These are phyloP conservation scores for Cryptocheilus praepositus DNA, from an alignment of 2,888 invertebrate genomes.

Conservation along the genomic window DNA sequence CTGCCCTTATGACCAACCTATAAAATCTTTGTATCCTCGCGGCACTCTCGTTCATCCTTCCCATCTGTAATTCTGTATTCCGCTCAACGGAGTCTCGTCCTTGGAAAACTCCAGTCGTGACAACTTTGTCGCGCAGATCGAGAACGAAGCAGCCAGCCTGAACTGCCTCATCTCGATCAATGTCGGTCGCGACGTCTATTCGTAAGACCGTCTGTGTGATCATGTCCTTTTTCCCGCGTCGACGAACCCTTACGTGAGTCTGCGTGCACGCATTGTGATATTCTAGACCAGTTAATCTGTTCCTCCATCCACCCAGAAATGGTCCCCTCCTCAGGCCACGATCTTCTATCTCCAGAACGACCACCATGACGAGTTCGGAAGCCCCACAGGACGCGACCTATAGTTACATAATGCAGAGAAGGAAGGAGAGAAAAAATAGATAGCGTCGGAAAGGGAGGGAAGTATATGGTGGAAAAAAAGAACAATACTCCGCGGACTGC, in stretches of 20 bases:
- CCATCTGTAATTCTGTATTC: background rate
- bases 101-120: slow-evolving; percentile 18
- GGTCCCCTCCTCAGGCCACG: slow-evolving; percentile 52
- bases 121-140: slow-evolving; percentile 56
- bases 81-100: background rate
- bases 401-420: background rate
- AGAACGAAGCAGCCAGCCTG: slow-evolving; percentile 56
- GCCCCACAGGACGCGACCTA: too few relatives aligned
- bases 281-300: slow-evolving; percentile 81
- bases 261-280: slow-evolving; percentile 90
- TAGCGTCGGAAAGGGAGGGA: background rate
- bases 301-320: slow-evolving; percentile 80
- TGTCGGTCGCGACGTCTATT: slow-evolving; percentile 35
- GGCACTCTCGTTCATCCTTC: slow-evolving; percentile 36
- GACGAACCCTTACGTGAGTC: slow-evolving; percentile 76
- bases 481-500: too few relatives aligned
- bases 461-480: background rate
- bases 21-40: slow-evolving; percentile 65
- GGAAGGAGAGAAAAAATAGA: slow-evolving; percentile 3
- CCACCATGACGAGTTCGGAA: slow-evolving; percentile 44
- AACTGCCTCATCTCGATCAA: slow-evolving; percentile 48
- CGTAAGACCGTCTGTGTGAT: slow-evolving; percentile 78
- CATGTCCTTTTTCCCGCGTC: slow-evolving; percentile 53
- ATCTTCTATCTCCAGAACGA: slow-evolving; percentile 80
- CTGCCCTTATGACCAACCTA: slow-evolving; percentile 48